A percentile compares a stretch with the other conserved stretches of the same genome.
Evolutionary conservation across 1,140 invertebrate genomes (phyloP).

Genomic region (Temnothorax nylanderi): DNA sequence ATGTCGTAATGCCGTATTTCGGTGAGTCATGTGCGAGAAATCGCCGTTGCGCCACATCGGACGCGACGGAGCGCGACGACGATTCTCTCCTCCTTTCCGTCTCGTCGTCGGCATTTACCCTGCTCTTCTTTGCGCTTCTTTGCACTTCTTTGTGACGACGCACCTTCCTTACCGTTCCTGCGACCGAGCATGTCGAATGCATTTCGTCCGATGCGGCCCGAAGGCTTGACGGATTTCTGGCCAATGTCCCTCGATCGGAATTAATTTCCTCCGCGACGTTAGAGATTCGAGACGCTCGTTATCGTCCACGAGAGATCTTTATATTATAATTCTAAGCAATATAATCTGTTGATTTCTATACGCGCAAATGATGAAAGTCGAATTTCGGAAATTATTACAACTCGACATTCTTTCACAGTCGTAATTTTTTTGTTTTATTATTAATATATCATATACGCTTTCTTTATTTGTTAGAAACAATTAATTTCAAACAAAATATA

Average conservation of each 20-base stretch:
- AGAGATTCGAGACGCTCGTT: background rate
- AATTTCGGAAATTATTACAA: background rate
- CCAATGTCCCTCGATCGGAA: background rate
- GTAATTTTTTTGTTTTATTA: too few species aligned
- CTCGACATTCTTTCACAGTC: too few species aligned
- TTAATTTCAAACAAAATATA: background rate
- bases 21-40: slow-evolving; percentile 83
- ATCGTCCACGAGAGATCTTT: background rate
- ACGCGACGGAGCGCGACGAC: slow-evolving; percentile 78
- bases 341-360: background rate
- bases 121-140: too few species aligned
- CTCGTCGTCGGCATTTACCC: slow-evolving; percentile 17
- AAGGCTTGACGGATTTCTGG: background rate
- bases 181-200: slow-evolving; percentile 32
- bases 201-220: background rate
- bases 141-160: background rate
- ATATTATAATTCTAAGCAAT: too few species aligned
- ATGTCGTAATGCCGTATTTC: slow-evolving; percentile 76
- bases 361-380: background rate
- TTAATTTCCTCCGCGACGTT: slow-evolving; percentile 12
- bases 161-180: background rate
- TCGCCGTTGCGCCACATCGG: slow-evolving; percentile 72
- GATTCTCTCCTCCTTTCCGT: slow-evolving; percentile 56
- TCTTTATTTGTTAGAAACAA: background rate
- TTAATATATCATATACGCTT: background rate